phyloP scores from a whole-genome alignment of 2,113 vertebrate species.

The Suricata suricatta region DNA sequence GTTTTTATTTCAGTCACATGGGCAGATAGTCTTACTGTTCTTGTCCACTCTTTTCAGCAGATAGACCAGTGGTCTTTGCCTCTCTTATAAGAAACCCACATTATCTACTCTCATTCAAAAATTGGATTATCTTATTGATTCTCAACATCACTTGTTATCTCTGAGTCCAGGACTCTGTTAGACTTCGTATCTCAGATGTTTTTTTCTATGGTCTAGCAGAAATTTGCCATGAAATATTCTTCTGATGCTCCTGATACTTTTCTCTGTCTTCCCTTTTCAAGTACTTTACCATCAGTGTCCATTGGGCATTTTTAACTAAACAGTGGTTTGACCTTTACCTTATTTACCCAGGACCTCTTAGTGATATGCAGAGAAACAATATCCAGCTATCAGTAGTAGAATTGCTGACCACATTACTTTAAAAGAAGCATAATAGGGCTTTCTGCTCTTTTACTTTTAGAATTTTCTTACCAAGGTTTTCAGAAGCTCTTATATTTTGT shows the following conservation, averaged over 20 bases:
- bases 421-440: not conserved
- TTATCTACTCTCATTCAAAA: not conserved
- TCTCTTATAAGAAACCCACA: conserved; percentile 13
- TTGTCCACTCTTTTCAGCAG: not conserved
- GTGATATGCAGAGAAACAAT: not conserved
- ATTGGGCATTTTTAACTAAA: conserved; percentile 52
- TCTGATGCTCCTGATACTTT: not conserved
- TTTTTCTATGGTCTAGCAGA: not conserved
- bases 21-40: not conserved
- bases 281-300: not conserved
- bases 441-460: conserved; percentile 3
- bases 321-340: conserved; percentile 1
- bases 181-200: not conserved
- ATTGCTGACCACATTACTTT: not conserved
- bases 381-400: not conserved
- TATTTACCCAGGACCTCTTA: not conserved
- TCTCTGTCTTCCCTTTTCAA: not conserved
- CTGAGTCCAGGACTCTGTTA: not conserved
- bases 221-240: not conserved
- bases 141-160: not conserved
- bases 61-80: not conserved
- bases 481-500: conserved; percentile 48
- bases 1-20: not conserved
- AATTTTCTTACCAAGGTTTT: not conserved
- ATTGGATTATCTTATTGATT: not conserved